A percentile compares a stretch with the other conserved stretches of the same genome.
phyloP scores from a whole-genome alignment of 2,888 invertebrate genomes.

The Polietes domitor region DNA sequence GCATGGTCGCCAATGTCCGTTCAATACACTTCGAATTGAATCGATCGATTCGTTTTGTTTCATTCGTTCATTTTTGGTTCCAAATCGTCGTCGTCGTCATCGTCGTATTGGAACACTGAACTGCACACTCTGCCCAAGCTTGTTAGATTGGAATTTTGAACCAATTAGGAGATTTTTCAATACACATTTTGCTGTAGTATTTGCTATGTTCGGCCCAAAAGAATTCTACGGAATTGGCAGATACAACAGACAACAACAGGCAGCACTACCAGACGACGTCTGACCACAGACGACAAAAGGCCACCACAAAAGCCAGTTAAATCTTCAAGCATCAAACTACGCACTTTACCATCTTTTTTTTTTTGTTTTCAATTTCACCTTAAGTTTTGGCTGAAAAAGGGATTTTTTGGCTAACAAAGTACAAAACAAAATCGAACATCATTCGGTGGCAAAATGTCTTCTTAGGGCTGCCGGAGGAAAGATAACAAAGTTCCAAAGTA shows the following conservation, averaged over 20 bases:
- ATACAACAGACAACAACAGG: slow-evolving; percentile 45
- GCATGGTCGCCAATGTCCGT: slow-evolving; percentile 9
- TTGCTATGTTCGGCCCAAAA: slow-evolving; percentile 48
- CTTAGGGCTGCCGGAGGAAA: neutral
- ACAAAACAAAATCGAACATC: neutral
- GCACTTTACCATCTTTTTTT: slow-evolving; percentile 39
- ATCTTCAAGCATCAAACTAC: slow-evolving; percentile 19
- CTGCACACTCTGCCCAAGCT: slow-evolving; percentile 37
- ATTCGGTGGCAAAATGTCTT: slow-evolving; percentile 33
- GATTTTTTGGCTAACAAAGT: neutral
- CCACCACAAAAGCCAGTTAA: neutral
- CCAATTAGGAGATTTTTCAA: slow-evolving; percentile 68
- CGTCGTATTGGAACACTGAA: too few relatives aligned
- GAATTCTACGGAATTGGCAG: slow-evolving; percentile 65
- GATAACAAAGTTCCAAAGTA: slow-evolving; percentile 22
- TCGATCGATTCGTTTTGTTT: neutral
- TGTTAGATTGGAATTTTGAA: slow-evolving; percentile 68
- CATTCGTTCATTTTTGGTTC: slow-evolving; percentile 8
- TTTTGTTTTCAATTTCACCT: neutral
- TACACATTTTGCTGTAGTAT: slow-evolving; percentile 53
- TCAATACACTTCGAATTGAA: neutral
- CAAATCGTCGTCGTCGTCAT: too few relatives aligned
- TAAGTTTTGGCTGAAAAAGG: neutral
- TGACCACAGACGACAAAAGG: neutral
- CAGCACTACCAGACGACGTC: neutral